Conservation (phyloP, 2,888 invertebrate genomes). For the Aphrophora alni region DNA sequence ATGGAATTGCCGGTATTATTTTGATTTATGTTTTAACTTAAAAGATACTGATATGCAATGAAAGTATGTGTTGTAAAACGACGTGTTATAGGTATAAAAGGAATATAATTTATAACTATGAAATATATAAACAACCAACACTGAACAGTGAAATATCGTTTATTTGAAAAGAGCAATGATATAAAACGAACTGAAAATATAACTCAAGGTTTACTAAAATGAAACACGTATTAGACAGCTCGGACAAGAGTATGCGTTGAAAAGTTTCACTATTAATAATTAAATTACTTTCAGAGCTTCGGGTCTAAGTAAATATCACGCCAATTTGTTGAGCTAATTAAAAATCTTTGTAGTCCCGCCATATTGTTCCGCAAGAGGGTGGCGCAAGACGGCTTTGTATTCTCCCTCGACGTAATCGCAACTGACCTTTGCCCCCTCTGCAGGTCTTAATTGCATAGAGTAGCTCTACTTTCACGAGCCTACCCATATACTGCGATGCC, state of each 20-base stretch:
- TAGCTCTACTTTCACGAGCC: conserved; percentile 37
- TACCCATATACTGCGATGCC: not conserved
- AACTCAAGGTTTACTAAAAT: no score
- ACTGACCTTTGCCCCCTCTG: conserved; percentile 24
- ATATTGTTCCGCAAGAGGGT: not conserved
- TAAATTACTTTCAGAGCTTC: not conserved
- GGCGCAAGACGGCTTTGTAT: not conserved
- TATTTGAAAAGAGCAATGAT: no score
- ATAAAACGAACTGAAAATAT: no score
- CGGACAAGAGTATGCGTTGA: not conserved
- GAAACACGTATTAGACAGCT: not conserved
- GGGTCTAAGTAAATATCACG: not conserved
- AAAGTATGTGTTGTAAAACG: no score
- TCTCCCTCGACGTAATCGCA: conserved; percentile 21
- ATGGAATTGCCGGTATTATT: no score
- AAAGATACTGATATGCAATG: no score
- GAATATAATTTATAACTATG: no score
- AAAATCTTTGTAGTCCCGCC: not conserved
- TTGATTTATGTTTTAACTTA: no score
- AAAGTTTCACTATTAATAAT: not conserved
- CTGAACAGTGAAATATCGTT: no score
- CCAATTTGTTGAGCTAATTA: not conserved
- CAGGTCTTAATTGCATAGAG: conserved; percentile 28
- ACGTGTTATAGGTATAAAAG: no score
- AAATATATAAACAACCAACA: no score